Evolutionary conservation across 2,113 vertebrate species (phyloP), one percentile per base, ranked within the genome.

Genomic region (Casuarius casuarius): DNA sequence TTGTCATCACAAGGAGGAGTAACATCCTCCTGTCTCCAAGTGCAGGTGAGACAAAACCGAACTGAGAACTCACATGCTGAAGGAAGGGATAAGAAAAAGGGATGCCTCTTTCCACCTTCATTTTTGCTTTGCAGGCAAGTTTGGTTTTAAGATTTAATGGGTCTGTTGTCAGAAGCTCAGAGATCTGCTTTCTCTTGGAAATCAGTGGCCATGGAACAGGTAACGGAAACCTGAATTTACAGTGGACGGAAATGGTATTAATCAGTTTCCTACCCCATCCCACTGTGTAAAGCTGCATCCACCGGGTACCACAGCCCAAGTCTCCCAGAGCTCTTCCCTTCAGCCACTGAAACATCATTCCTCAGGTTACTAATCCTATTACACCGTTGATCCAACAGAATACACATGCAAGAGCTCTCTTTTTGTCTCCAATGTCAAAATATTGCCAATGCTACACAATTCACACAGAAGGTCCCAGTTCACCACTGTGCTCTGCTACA

Each of bases 91-190:
- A 44, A 40, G 63, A 70, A 48, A 70, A 70, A 59, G 72, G 79
- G 80, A 91, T 78, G 71, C 23, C 56, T 96, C 92, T 66, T 95
- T 94, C 63, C 31, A 84, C 65, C 83, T 7, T 26, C 66, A 87
- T 33, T 94, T 89, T 93, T 96, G 72, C 86, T 89, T 73, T 72
- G 72, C 63, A 85, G 23, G 25, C 7, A 82, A 42, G 81, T 51
- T 92, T 76, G 73, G 33, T 13, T 84, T 93, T 87, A 73, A 66
- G 83, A 68, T 92, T 38, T 90, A 88, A 95, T 0, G 5, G 13
- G 51, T 92, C 65, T 83, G 31, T 63, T 83, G 87, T 48, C 46
- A 59, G 14, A 56, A 94, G 19, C 49, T 79, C 67, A 42, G 52
- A 93, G 49, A 85, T n/a, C 22, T 66, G 40, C 21, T 78, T 77